phyloP scores from a whole-genome alignment of 2,888 invertebrate genomes.

The Megaustenia siamemsis region DNA sequence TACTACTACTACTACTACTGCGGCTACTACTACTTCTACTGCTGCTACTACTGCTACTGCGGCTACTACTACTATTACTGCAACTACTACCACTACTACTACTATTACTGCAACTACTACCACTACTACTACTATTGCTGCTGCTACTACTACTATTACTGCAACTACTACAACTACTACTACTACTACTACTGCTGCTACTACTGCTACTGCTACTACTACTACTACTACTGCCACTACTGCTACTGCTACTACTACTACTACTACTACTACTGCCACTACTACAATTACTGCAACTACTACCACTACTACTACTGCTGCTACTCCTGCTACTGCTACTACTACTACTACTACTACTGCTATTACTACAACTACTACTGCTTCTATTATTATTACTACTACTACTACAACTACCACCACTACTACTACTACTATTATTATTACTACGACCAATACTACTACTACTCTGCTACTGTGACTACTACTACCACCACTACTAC shows the following conservation, averaged over 20 bases:
- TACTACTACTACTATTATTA: too few relatives aligned
- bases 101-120: slow-evolving; percentile 35
- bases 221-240: too few relatives aligned
- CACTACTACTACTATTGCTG: background rate
- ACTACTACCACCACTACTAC: too few relatives aligned
- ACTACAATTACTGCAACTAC: too few relatives aligned
- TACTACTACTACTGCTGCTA: slow-evolving; percentile 13
- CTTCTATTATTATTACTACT: background rate
- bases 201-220: too few relatives aligned
- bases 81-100: slow-evolving; percentile 35
- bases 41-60: slow-evolving; percentile 11
- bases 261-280: background rate
- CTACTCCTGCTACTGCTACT: background rate
- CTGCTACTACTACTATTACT: slow-evolving; percentile 37
- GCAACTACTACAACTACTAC: slow-evolving; percentile 37
- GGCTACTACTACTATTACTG: slow-evolving; percentile 28
- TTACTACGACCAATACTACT: too few relatives aligned
- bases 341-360: slow-evolving; percentile 4
- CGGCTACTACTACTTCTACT: background rate
- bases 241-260: too few relatives aligned
- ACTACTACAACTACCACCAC: too few relatives aligned
- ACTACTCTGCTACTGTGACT: too few relatives aligned
- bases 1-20: too few relatives aligned
- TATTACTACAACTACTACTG: slow-evolving; percentile 1
- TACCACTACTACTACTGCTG: background rate